phyloP scores from a whole-genome alignment of 2,797 vertebrate species.

The Novumbra hubbsi region DNA sequence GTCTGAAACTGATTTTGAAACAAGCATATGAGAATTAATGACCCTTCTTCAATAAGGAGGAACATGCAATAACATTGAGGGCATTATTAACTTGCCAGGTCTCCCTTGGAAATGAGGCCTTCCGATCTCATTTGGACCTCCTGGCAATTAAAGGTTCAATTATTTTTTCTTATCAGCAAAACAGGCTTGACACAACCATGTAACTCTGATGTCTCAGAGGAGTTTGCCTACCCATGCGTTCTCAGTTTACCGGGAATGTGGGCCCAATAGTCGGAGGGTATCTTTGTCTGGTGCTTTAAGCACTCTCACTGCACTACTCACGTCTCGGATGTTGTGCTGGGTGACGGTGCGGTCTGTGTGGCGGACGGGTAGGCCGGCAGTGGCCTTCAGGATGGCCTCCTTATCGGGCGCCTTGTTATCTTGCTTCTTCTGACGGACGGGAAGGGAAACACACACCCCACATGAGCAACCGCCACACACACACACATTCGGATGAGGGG shows the following conservation, averaged over 20 bases:
- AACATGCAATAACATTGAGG: not conserved
- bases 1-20: slow-evolving; percentile 87
- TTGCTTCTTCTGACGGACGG: slow-evolving; percentile 83
- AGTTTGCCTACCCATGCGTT: not conserved
- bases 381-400: slow-evolving; percentile 92
- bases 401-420: slow-evolving; percentile 97
- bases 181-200: not conserved
- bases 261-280: not conserved
- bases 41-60: not conserved
- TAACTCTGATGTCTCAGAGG: not conserved
- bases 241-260: not conserved
- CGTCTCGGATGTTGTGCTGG: slow-evolving; percentile 93
- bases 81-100: slow-evolving; percentile 1
- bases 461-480: not conserved
- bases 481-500: not conserved
- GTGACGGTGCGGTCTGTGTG: slow-evolving; percentile 84
- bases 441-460: not conserved
- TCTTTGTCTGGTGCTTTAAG: not conserved
- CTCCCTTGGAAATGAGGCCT: not conserved
- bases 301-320: slow-evolving; percentile 63
- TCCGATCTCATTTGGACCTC: not conserved
- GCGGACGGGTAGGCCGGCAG: slow-evolving; percentile 80
- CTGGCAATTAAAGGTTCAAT: not conserved
- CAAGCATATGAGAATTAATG: not conserved
- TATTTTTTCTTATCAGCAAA: not conserved